A percentile compares a stretch with the other conserved stretches of the same genome.
Evolutionary conservation across 2,888 invertebrate genomes (phyloP).

Genomic region (Stomorhina lunata): DNA sequence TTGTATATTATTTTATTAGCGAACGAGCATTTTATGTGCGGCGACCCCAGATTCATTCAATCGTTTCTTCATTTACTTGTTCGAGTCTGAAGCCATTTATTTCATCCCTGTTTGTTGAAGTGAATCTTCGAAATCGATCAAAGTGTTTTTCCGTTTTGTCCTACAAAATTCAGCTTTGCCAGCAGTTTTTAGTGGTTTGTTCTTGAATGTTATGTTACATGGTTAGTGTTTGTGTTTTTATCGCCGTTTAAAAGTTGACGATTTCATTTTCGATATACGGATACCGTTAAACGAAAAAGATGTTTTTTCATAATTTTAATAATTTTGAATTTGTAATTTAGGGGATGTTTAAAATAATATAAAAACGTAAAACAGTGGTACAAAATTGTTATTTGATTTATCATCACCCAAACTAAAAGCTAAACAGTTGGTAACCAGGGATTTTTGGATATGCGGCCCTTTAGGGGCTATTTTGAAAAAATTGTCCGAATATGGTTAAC

Average conservation of each 20-base stretch:
- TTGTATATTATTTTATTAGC: not conserved
- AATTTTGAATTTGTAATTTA: not conserved
- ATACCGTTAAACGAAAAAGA: constrained; percentile 50
- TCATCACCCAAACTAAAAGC: no score
- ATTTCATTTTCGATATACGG: constrained; percentile 68
- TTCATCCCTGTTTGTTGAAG: constrained; percentile 14
- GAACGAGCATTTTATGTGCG: no score
- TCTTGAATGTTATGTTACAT: constrained; percentile 15
- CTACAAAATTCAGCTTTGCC: constrained; percentile 26
- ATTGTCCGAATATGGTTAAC: no score
- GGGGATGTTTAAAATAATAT: constrained; percentile 4
- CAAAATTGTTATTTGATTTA: no score
- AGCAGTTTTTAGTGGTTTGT: constrained; percentile 55
- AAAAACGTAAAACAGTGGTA: not conserved
- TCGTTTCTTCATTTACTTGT: not conserved
- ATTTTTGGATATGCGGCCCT: no score
- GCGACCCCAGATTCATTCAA: not conserved
- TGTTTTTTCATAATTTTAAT: constrained; percentile 51
- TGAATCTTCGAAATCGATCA: not conserved
- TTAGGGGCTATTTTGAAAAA: no score
- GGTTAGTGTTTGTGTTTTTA: constrained; percentile 45
- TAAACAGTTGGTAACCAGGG: no score
- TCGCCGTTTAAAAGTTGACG: constrained; percentile 41
- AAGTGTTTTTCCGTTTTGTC: constrained; percentile 14
- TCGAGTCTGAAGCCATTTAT: not conserved